These are phyloP conservation scores for Pasiphila rectangulata DNA, from an alignment of 2,888 invertebrate species.

Conservation along the genomic window DNA sequence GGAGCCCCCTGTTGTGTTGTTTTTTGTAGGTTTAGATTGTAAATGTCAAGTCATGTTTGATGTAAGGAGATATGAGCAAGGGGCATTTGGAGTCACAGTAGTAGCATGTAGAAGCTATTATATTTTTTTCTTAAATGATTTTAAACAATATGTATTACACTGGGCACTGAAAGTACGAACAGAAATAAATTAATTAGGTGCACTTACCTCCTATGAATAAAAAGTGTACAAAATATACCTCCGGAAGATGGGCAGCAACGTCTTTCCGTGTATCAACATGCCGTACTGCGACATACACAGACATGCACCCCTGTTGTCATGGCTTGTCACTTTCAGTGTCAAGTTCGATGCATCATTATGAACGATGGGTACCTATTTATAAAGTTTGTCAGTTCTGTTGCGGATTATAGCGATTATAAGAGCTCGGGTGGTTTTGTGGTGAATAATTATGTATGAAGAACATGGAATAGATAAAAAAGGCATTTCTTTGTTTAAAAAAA, in stretches of 20 bases:
- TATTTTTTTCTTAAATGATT: neutral
- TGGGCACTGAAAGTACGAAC: neutral
- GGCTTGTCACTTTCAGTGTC: slow-evolving; percentile 33
- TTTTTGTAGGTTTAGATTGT: neutral
- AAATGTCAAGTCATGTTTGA: neutral
- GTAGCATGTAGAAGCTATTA: neutral
- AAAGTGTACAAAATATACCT: too few relatives aligned
- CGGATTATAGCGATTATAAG: slow-evolving; percentile 18
- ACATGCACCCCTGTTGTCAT: slow-evolving; percentile 38
- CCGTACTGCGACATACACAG: too few relatives aligned
- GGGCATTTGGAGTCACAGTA: neutral
- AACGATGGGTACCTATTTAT: slow-evolving; percentile 41
- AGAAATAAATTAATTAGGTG: neutral
- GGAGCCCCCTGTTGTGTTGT: slow-evolving; percentile 38
- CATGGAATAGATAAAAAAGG: too few relatives aligned
- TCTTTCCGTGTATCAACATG: too few relatives aligned
- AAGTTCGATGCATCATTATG: slow-evolving; percentile 45
- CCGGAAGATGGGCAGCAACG: too few relatives aligned
- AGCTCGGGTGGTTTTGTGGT: neutral
- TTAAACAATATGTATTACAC: neutral
- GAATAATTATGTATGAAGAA: neutral
- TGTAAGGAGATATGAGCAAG: neutral
- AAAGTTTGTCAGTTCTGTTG: slow-evolving; percentile 44
- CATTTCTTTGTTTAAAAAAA: too few relatives aligned
- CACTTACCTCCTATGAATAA: neutral